These are phyloP conservation scores for Phalacrocorax carbo DNA, from an alignment of 2,113 vertebrate genomes.

Conservation along the genomic window DNA sequence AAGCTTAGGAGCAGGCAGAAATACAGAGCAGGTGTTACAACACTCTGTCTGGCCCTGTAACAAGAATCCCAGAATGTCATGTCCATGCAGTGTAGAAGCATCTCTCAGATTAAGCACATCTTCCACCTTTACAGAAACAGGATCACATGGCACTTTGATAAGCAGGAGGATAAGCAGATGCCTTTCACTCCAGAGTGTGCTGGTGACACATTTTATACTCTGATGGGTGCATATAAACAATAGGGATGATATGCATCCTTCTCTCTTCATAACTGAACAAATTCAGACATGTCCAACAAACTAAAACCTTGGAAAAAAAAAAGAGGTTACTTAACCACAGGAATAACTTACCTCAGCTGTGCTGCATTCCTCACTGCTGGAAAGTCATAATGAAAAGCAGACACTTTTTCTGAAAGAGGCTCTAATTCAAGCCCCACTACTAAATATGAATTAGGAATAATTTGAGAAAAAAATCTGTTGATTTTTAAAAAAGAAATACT, in stretches of 20 bases:
- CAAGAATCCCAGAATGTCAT: background rate
- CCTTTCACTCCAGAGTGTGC: background rate
- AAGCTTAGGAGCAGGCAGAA: background rate
- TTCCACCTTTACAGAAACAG: background rate
- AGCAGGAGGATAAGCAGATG: background rate
- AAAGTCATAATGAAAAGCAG: background rate
- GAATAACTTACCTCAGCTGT: background rate
- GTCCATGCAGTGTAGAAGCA: background rate
- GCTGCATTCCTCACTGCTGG: background rate
- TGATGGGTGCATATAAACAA: background rate
- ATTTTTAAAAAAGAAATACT: background rate
- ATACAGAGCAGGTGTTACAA: background rate
- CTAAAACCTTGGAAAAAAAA: background rate
- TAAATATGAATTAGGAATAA: background rate
- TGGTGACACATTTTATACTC: background rate
- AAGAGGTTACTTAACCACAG: background rate
- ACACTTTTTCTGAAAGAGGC: background rate
- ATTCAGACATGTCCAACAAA: background rate
- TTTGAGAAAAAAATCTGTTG: background rate
- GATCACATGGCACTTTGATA: background rate
- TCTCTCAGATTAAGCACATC: background rate
- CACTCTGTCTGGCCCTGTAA: background rate
- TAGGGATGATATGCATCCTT: background rate
- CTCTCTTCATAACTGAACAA: background rate
- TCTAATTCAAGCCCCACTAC: background rate